Evolutionary conservation across 2,797 vertebrate species (phyloP), one percentile per base, ranked within the genome.

Genomic region (Gobionotothen gibberifrons): DNA sequence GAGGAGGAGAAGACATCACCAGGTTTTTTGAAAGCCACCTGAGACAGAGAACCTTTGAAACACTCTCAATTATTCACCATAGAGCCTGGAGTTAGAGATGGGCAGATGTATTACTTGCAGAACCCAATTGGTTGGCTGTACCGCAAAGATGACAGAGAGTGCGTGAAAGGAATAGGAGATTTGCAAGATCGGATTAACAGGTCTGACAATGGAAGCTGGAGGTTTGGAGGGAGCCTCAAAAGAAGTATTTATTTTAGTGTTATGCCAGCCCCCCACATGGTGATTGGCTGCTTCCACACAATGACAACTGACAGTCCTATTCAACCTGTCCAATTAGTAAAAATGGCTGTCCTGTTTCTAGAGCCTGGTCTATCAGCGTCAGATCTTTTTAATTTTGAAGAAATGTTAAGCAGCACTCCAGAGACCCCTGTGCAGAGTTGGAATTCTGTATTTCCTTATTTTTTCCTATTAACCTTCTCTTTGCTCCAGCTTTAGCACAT

Each of bases 301-400:
- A 58, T 57, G 67, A 83, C 86, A 69, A 76, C 69, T 66, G 71
- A 79, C 84, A 72, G 70, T 75, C 51, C 58, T 76, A 71, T 79
- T 80, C 85, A 83, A 82, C 53, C 54, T 3, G 0, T 39, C 90
- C 90, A 90, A 90, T 92, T 91, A 88, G 79, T 36, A 15, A 36
- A 69, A 83, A 70, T n/a, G 42, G 11, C 53, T 1, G 57, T 56
- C 66, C 78, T 81, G 66, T 84, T 84, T 54, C 4, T 22, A 1
- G 48, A 6, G 64, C 39, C 12, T 55, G 0, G 12, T 59, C 80
- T 39, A 78, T 86, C 85, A 2, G 48, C 46, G 57, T 76, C 82
- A 84, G 69, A 81, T 88, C 89, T 79, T 58, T 82, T 61, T 87
- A 86, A 83, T 88, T 81, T 81, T 88, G 70, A 76, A 76, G 81